phyloP scores from a whole-genome alignment of 64 coral and sea anemone species.

The Actinia equina region DNA sequence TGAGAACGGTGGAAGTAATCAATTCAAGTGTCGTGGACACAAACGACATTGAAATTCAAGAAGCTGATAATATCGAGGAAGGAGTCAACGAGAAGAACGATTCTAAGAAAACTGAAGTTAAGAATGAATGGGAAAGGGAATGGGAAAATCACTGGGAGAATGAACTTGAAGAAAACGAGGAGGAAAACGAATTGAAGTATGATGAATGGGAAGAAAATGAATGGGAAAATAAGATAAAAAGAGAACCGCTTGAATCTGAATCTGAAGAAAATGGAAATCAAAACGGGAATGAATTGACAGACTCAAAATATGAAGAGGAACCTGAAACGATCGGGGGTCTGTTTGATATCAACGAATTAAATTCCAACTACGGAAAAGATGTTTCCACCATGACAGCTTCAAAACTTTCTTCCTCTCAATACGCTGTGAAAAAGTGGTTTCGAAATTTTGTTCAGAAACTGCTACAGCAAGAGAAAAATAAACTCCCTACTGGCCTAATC shows the following conservation, averaged over 20 bases:
- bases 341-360: neutral
- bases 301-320: neutral
- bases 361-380: neutral
- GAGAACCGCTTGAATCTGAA: neutral
- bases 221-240: neutral
- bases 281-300: neutral
- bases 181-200: slow-evolving; percentile 16
- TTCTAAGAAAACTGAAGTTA: neutral
- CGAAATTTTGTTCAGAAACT: neutral
- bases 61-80: neutral
- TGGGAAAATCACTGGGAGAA: neutral
- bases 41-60: neutral
- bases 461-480: neutral
- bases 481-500: neutral
- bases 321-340: neutral
- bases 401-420: neutral
- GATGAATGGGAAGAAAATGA: neutral
- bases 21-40: neutral
- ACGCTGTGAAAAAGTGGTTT: neutral
- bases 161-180: neutral
- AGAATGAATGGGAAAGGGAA: neutral
- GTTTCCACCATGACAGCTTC: neutral
- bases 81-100: neutral
- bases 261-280: neutral
- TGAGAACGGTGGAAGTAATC: neutral